Evolutionary conservation across 1,140 invertebrate species (phyloP).

Genomic region (Drosophila repletoides): DNA sequence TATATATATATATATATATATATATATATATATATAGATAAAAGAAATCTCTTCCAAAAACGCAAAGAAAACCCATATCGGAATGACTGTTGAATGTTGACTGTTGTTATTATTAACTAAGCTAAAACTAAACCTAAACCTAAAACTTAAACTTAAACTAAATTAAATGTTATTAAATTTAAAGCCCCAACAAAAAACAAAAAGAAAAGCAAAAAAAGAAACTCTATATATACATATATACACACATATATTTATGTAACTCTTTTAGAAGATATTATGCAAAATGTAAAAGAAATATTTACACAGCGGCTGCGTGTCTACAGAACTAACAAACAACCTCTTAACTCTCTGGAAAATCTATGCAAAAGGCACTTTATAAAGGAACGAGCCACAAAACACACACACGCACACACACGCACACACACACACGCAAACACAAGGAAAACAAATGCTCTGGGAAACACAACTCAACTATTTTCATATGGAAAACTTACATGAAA

Average conservation of each 20-base stretch:
- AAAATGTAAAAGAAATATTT: conserved; percentile 26
- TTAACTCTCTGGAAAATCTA: too few relatives aligned
- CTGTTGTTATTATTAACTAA: conserved; percentile 76
- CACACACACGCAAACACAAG: conserved; percentile 1
- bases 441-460: too few relatives aligned
- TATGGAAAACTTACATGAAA: conserved; percentile 52
- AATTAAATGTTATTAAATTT: conserved; percentile 34
- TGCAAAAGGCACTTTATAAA: too few relatives aligned
- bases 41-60: conserved; percentile 64
- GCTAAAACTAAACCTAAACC: too few relatives aligned
- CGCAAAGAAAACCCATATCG: conserved; percentile 71
- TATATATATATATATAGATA: conserved; percentile 23
- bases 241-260: conserved; percentile 40
- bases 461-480: conserved; percentile 48
- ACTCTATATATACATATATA: conserved; percentile 26
- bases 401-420: conserved; percentile 2
- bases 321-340: conserved; percentile 47
- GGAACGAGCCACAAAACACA: conserved; percentile 4
- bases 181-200: not conserved
- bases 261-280: conserved; percentile 19
- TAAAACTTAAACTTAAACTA: conserved; percentile 40
- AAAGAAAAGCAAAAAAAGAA: conserved; percentile 7
- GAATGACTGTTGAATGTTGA: conserved; percentile 82
- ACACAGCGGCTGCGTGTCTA: conserved; percentile 34
- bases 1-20: conserved; percentile 9